Base-by-base conservation (phyloP, 2,113 vertebrate genomes). In the Daphoenositta chrysoptera region DNA sequence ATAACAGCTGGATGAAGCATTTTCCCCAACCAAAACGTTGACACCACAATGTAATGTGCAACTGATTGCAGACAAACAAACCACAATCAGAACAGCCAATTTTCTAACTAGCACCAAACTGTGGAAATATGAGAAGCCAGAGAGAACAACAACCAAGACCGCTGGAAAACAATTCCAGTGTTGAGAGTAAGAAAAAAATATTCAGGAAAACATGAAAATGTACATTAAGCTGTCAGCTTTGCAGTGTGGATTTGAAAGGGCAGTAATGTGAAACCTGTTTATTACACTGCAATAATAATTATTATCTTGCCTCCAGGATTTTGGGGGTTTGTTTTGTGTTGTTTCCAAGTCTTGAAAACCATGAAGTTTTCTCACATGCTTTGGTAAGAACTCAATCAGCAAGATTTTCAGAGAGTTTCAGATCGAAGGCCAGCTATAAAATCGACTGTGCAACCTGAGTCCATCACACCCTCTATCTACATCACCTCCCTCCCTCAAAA, bases 1-100 rank as follows among this genome's bases (percentile, higher is more conserved):
- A 21, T 91, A 95, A 95, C 92, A 96, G 95, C 91, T 94, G 94
- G 81, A 94, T 90, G 88, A 97, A 96, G 82, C 85, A 70, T 96
- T 96, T 91, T 58, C 69, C 93, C 47, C 50, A 4, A 81, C 72
- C 88, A 75, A 96, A 97, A 95, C 42, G 14, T 1, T 73, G 84
- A 76, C 84, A 89, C 92, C 77, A 94, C 96, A 87, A 79, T 30
- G 75, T 96, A 96, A 97, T 39, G n/a, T 70, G 83, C 50, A 73
- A 88, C 50, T 11, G 5, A 92, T 26, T 82, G 94, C 60, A 96
- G 70, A 96, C 86, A 96, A 95, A 96, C 73, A 83, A 96, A 83
- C 94, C 93, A 66, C 83, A 94, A 77, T 89, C 95, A 94, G 86
- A 96, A 80, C 20, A 1, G n/a, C 60, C 92, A 50, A 64, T 83